Evolutionary conservation across 1,140 invertebrate species (phyloP).

Genomic region (Platorchestia sp.): DNA sequence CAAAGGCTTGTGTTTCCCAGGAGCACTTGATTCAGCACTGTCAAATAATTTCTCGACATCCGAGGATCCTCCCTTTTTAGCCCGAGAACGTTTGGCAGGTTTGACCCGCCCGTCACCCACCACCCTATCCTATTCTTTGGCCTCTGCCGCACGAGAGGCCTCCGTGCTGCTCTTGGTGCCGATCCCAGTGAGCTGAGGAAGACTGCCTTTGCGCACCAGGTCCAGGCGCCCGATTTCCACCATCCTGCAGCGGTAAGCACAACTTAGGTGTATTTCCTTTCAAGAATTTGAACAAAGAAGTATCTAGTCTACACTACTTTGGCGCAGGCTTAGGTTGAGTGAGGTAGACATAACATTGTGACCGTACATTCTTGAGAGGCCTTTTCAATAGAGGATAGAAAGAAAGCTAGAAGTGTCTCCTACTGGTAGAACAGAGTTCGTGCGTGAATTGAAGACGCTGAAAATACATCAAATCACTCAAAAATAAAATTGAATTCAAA

Average conservation of each 20-base stretch:
- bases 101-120: background rate
- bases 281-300: background rate
- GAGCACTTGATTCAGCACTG: background rate
- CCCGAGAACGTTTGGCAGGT: background rate
- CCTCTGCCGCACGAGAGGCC: background rate
- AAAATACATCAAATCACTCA: no score
- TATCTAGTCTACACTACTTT: background rate
- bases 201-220: background rate
- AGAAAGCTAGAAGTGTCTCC: no score
- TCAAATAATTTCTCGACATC: background rate
- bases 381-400: no score
- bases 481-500: no score
- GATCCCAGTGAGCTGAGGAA: background rate
- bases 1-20: background rate
- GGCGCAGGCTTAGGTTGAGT: no score
- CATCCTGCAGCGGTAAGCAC: background rate
- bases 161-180: background rate
- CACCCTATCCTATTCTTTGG: background rate
- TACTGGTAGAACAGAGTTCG: no score
- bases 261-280: background rate
- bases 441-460: no score
- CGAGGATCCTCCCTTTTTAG: background rate
- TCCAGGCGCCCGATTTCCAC: background rate
- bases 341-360: no score
- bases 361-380: no score